Conservation (phyloP, 1,140 invertebrate genomes). For the Galleria mellonella region DNA sequence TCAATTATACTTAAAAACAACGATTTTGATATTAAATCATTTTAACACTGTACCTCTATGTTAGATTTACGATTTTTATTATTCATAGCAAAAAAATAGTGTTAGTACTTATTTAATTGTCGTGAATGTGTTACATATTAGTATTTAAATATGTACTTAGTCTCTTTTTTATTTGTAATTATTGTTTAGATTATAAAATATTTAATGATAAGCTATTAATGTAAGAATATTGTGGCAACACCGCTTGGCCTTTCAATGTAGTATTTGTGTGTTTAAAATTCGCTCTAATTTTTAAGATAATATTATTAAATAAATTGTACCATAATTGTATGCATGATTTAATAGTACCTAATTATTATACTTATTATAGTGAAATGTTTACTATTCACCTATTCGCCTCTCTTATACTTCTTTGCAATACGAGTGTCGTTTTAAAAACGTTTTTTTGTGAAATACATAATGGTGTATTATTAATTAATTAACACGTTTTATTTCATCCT, state of each 20-base stretch:
- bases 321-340: constrained; percentile 45
- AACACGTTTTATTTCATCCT: constrained; percentile 37
- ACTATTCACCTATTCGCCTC: constrained; percentile 63
- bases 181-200: constrained; percentile 18
- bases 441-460: constrained; percentile 68
- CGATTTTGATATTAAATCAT: constrained; percentile 26
- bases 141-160: constrained; percentile 23
- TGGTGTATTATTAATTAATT: constrained; percentile 54
- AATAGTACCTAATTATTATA: constrained; percentile 28
- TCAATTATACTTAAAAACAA: constrained; percentile 64
- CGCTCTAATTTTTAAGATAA: constrained; percentile 31
- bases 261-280: constrained; percentile 58
- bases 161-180: constrained; percentile 44
- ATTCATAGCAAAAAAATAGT: too few species aligned
- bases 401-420: constrained; percentile 64
- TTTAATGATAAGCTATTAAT: constrained; percentile 22
- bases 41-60: too few species aligned
- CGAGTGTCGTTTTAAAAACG: constrained; percentile 71
- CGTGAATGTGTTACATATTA: constrained; percentile 19
- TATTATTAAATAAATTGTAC: constrained; percentile 42
- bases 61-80: too few species aligned
- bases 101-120: constrained; percentile 6
- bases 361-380: constrained; percentile 43
- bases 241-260: constrained; percentile 73
- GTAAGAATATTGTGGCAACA: constrained; percentile 63